A percentile compares a stretch with the other conserved stretches of the same genome.
Conservation (phyloP, 2,113 vertebrate species). For the Toxostoma redivivum region DNA sequence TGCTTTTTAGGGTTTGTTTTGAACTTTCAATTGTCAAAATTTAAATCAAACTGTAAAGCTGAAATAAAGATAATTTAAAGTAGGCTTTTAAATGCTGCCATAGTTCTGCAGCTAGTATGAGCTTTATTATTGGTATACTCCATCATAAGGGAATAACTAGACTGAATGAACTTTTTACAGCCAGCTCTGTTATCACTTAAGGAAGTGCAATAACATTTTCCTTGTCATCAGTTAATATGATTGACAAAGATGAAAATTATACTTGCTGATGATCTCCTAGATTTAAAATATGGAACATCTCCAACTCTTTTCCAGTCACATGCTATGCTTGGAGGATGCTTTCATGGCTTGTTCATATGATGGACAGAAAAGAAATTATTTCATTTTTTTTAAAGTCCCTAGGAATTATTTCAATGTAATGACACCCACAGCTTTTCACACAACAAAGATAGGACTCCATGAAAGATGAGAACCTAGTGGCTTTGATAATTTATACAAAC, state of each 20-base stretch:
- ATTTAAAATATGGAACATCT: background rate
- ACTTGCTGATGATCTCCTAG: background rate
- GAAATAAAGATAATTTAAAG: background rate
- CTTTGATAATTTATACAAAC: background rate
- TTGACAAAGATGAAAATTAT: background rate
- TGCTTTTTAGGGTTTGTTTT: background rate
- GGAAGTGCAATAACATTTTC: background rate
- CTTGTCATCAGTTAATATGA: background rate
- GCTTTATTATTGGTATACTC: background rate
- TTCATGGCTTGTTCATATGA: background rate
- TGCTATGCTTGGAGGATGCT: background rate
- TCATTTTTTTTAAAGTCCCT: constrained; percentile 11
- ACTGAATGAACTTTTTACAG: background rate
- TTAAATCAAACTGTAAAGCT: background rate
- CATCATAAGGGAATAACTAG: background rate
- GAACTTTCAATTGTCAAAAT: background rate
- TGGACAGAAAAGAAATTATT: constrained; percentile 28
- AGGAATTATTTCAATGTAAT: constrained; percentile 19
- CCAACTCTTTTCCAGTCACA: background rate
- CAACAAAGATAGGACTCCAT: background rate
- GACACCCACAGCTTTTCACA: background rate
- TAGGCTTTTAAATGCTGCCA: background rate
- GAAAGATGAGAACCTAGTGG: background rate
- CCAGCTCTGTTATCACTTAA: background rate
- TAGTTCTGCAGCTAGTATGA: background rate